Conservation (phyloP, 2,888 invertebrate species). For the Metalampra italica region DNA sequence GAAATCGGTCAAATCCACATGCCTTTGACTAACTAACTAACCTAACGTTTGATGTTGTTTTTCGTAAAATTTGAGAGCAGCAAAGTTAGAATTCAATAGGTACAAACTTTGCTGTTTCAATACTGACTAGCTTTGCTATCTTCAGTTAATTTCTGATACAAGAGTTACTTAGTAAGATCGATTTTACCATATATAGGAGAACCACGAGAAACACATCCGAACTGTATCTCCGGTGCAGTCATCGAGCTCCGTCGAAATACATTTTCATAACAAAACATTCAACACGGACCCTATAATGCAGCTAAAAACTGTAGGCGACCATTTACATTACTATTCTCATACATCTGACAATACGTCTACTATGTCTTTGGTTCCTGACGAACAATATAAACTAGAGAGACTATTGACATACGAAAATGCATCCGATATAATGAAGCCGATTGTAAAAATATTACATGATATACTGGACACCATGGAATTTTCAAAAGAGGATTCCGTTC, state of each 20-base stretch:
- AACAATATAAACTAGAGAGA: constrained; percentile 29
- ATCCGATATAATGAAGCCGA: constrained; percentile 34
- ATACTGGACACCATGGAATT: constrained; percentile 31
- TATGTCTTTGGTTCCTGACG: constrained; percentile 37
- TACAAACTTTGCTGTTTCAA: too few relatives aligned
- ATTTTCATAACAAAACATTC: background rate
- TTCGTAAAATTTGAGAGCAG: too few relatives aligned
- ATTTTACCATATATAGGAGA: constrained; percentile 34
- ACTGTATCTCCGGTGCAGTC: constrained; percentile 40
- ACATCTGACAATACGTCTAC: too few relatives aligned
- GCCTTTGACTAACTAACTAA: too few relatives aligned
- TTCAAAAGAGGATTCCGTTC: constrained; percentile 8
- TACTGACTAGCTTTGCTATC: too few relatives aligned
- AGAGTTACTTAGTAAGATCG: too few relatives aligned
- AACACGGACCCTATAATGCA: background rate
- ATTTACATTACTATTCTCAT: too few relatives aligned
- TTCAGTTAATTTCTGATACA: too few relatives aligned
- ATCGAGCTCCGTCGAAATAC: background rate
- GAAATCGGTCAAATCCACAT: too few relatives aligned
- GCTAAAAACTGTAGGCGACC: too few relatives aligned
- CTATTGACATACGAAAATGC: constrained; percentile 20
- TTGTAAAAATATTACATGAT: constrained; percentile 39
- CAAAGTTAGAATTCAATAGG: too few relatives aligned
- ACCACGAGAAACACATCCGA: constrained; percentile 48
- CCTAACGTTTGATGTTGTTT: too few relatives aligned